Conservation (phyloP, 2,888 invertebrate genomes). For the Morinoia aosen region DNA sequence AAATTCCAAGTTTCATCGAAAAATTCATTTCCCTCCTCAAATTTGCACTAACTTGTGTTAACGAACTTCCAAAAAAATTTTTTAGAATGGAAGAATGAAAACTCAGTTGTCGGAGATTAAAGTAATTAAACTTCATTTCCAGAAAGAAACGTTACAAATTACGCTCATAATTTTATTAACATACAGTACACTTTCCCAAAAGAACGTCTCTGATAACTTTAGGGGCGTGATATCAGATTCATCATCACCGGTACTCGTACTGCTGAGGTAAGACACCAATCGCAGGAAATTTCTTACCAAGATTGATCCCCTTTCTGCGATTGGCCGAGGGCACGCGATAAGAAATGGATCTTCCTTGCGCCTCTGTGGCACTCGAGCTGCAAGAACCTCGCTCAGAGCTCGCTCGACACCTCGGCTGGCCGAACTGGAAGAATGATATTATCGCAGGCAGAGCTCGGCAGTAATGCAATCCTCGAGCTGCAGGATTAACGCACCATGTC, state of each 20-base stretch:
- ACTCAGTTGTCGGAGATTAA: not conserved
- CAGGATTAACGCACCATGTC: not conserved
- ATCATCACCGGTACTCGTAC: not conserved
- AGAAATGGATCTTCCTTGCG: not conserved
- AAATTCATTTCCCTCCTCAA: no score
- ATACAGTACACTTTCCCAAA: not conserved
- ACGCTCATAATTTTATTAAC: not conserved
- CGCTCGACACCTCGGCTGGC: not conserved
- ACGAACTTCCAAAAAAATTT: not conserved
- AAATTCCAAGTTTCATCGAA: no score
- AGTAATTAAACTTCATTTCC: not conserved
- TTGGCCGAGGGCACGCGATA: not conserved
- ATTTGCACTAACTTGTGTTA: no score
- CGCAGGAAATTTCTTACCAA: not conserved
- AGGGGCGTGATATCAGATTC: not conserved
- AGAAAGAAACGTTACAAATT: not conserved
- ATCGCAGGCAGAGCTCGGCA: not conserved
- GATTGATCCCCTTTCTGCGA: not conserved
- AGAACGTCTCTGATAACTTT: not conserved
- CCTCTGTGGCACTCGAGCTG: not conserved
- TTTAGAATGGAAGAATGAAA: not conserved
- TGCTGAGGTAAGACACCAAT: not conserved
- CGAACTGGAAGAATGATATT: not conserved
- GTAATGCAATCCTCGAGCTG: slow-evolving; percentile 3
- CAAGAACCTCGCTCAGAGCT: not conserved